Conservation (phyloP, 2,797 vertebrate genomes). For the Sylvilagus floridanus region DNA sequence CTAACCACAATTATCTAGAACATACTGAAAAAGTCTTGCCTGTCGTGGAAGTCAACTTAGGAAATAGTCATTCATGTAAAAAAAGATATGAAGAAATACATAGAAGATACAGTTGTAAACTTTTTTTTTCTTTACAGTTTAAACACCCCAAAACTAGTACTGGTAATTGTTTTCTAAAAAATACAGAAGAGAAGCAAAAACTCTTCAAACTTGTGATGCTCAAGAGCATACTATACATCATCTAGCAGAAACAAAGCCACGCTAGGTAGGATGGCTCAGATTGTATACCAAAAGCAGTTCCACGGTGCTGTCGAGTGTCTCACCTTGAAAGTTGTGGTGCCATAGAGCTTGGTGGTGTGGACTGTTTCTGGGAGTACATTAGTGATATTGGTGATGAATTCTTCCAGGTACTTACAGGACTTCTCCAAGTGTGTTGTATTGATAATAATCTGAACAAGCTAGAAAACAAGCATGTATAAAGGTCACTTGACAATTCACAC, state of each 20-base stretch:
- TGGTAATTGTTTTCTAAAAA: constrained; percentile 40
- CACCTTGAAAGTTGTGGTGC: constrained; percentile 98
- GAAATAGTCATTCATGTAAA: not conserved
- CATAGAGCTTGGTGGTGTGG: constrained; percentile 96
- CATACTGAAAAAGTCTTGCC: not conserved
- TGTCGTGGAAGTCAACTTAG: not conserved
- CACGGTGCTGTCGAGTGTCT: not conserved
- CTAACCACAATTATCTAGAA: not conserved
- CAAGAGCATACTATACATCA: not conserved
- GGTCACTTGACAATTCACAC: not conserved
- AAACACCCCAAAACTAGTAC: not conserved
- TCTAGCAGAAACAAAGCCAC: not conserved
- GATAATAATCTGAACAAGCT: constrained; percentile 98
- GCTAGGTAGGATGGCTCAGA: not conserved
- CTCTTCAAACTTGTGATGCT: not conserved
- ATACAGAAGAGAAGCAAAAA: not conserved
- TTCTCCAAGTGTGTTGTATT: constrained; percentile 98
- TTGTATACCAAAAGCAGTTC: not conserved
- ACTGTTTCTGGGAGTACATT: constrained; percentile 95
- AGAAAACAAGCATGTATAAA: constrained; percentile 58
- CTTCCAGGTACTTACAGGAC: constrained; percentile 96
- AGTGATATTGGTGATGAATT: constrained; percentile 98
- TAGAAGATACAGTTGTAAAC: not conserved
- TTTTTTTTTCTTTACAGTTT: not conserved
- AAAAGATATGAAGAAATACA: constrained; percentile 4